Evolutionary conservation across 1,140 invertebrate genomes (phyloP).

Genomic region (Zaprionus lachaisei): DNA sequence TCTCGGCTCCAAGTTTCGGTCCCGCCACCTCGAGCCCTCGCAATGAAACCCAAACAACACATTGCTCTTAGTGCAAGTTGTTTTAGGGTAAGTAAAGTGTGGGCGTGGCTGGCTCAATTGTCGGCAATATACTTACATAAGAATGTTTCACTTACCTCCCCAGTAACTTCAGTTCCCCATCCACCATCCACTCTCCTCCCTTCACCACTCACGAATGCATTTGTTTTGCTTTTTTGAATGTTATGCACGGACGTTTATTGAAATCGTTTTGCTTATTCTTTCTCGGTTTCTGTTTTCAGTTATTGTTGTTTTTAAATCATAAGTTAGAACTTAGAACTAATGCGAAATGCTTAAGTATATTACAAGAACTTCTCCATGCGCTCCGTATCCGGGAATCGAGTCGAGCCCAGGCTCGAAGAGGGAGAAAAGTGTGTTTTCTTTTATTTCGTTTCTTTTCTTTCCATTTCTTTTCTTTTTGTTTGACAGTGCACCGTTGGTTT

Average conservation of each 20-base stretch:
- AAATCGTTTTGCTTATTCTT: slow-evolving; percentile 64
- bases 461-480: slow-evolving; percentile 23
- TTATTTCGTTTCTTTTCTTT: neutral
- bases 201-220: slow-evolving; percentile 54
- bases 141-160: slow-evolving; percentile 51
- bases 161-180: neutral
- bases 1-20: neutral
- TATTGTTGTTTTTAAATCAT: slow-evolving; percentile 52
- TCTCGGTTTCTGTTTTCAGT: slow-evolving; percentile 54
- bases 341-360: slow-evolving; percentile 77
- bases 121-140: slow-evolving; percentile 36
- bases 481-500: slow-evolving; percentile 58
- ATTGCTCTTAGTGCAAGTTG: slow-evolving; percentile 79
- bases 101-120: slow-evolving; percentile 68
- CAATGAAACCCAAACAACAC: slow-evolving; percentile 68
- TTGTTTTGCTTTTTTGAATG: slow-evolving; percentile 72
- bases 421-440: neutral
- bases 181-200: neutral
- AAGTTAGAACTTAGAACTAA: slow-evolving; percentile 66
- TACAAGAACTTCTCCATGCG: slow-evolving; percentile 62
- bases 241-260: slow-evolving; percentile 82
- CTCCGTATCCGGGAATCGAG: neutral
- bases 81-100: slow-evolving; percentile 72
- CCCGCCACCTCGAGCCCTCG: neutral
- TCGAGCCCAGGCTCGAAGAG: neutral